phyloP scores from a whole-genome alignment of 2,113 vertebrate genomes.

The Phylloscopus trochiloides region DNA sequence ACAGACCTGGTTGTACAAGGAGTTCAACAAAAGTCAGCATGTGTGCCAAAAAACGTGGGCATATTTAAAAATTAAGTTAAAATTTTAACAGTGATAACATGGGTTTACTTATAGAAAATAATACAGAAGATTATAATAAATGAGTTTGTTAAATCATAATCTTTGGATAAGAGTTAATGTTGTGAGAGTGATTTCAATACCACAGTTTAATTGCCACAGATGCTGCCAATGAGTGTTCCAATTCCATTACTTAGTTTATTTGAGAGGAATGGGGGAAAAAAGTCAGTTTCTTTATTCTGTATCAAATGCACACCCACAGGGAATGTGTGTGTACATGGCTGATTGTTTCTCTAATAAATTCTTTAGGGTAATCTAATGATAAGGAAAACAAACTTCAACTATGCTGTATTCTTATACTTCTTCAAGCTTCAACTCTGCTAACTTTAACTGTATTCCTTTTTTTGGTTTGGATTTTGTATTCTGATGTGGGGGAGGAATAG shows the following conservation, averaged over 20 bases:
- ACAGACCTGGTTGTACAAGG: background rate
- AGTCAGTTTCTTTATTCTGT: background rate
- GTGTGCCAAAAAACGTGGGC: background rate
- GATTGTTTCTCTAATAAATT: background rate
- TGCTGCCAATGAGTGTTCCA: background rate
- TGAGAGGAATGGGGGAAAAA: accelerated
- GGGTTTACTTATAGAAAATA: background rate
- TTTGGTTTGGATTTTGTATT: background rate
- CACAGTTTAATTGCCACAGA: conserved; percentile 13
- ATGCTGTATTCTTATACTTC: no score
- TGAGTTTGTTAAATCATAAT: background rate
- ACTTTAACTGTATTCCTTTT: no score
- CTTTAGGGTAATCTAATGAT: background rate
- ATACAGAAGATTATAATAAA: conserved; percentile 2
- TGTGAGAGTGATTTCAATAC: conserved; percentile 8
- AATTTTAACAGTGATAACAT: background rate
- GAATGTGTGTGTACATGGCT: background rate
- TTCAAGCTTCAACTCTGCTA: background rate
- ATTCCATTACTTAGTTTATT: background rate
- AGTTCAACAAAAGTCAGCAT: background rate
- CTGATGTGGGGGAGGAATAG: background rate
- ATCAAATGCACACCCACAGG: background rate
- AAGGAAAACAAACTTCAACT: background rate
- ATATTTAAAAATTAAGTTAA: background rate
- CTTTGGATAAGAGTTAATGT: background rate